These are phyloP conservation scores for Elgonia sp. DNA, from an alignment of 2,888 invertebrate genomes.

Conservation along the genomic window DNA sequence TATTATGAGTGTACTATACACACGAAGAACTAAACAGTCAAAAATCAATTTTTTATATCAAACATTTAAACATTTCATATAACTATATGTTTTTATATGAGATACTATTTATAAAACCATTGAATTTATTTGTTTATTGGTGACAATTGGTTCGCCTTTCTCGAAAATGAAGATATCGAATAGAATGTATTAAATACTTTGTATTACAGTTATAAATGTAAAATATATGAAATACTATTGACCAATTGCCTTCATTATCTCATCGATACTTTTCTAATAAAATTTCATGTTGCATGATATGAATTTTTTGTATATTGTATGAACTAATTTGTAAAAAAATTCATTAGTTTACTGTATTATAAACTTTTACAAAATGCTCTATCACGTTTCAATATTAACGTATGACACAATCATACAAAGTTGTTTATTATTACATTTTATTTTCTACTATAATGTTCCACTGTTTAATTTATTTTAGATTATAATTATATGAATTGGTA, in stretches of 20 bases:
- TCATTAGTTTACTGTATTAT: conserved; percentile 2
- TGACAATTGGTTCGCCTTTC: too few relatives aligned
- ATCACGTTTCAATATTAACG: background rate
- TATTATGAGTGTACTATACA: too few relatives aligned
- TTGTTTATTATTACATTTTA: background rate
- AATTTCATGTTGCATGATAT: background rate
- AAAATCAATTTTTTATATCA: too few relatives aligned
- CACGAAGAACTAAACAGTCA: too few relatives aligned
- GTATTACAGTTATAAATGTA: too few relatives aligned
- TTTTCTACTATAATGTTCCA: conserved; percentile 20
- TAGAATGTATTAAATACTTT: too few relatives aligned
- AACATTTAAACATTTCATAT: too few relatives aligned
- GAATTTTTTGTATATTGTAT: background rate
- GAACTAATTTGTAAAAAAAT: background rate
- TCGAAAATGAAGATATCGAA: too few relatives aligned
- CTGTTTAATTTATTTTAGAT: background rate
- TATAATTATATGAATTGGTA: conserved; percentile 41
- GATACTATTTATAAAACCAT: too few relatives aligned
- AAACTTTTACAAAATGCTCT: background rate
- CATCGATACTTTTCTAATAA: background rate
- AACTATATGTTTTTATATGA: too few relatives aligned
- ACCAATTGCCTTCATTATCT: background rate
- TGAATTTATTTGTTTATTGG: too few relatives aligned
- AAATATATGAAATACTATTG: background rate
- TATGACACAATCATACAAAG: conserved; percentile 18